phyloP scores from a whole-genome alignment of 2,113 vertebrate genomes.

The Carettochelys insculpta region DNA sequence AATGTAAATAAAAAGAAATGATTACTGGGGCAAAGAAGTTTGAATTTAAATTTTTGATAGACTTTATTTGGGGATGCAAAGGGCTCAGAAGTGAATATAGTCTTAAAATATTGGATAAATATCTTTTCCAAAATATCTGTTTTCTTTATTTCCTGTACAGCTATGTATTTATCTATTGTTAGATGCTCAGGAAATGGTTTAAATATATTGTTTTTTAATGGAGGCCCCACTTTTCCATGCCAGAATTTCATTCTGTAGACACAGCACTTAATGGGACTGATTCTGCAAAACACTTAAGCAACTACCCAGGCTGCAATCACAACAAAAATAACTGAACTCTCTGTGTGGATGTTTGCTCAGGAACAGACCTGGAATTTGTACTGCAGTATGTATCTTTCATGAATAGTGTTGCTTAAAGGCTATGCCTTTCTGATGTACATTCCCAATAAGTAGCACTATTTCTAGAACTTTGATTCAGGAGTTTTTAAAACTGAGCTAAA shows the following conservation, averaged over 20 bases:
- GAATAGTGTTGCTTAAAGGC: constrained; percentile 11
- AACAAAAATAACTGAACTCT: background rate
- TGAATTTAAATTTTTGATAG: background rate
- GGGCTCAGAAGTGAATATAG: fast-evolving
- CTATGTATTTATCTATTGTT: background rate
- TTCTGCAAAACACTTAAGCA: background rate
- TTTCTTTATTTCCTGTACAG: background rate
- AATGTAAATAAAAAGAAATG: background rate
- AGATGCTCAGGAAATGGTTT: background rate
- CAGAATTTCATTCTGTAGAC: background rate
- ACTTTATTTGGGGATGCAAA: background rate
- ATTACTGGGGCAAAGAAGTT: background rate
- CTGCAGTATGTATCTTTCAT: background rate
- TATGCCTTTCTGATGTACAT: constrained; percentile 16
- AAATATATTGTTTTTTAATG: background rate
- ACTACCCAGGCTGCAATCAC: fast-evolving
- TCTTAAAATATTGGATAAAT: background rate
- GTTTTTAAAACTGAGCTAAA: constrained; percentile 18
- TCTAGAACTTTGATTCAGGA: constrained; percentile 13
- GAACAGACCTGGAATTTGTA: background rate
- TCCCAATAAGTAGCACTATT: background rate
- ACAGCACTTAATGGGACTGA: background rate
- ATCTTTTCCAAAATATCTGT: background rate
- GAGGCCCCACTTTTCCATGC: background rate
- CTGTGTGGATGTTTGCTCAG: background rate